Base-by-base conservation (phyloP, 2,113 vertebrate species). In the Sitta europaea region DNA sequence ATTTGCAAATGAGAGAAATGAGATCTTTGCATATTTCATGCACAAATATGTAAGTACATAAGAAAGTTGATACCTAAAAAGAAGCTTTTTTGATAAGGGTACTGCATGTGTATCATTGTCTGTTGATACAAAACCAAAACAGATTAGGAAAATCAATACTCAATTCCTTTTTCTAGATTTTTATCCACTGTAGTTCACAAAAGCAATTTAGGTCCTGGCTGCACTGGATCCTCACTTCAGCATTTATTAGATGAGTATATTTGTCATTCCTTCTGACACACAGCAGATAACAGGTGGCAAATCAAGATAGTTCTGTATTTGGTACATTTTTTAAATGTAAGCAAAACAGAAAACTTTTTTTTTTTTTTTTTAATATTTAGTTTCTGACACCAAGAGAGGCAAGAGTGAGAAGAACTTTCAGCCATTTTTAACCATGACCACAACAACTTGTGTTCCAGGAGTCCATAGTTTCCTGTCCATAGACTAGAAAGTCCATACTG, bases 111-210 rank as follows among this genome's bases (percentile, higher is more conserved):
- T 79, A 79, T 77, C 40, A 55, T 21, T 70, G 59, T 42, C 76
- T 95, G 71, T 91, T 86, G 75, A 90, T 75, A 94, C 23, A 95
- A 95, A 97, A 66, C 79, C 75, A 97, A 96, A 98, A 89, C 40
- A 91, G 53, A 87, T 90, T 71, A 93, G 82, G 48, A 96, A 97
- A 97, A 97, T 97, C 96, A 97, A 98, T 97, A 97, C 63, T 71
- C 88, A 95, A 96, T 96, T 97, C 68, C 92, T 96, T 97, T 97
- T 95, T 95, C 86, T 83, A 96, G 93, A 96, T 96, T 96, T 98
- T 94, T 96, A 97, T 95, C 91, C 88, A 96, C 28, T 72, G 36
- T 27, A 80, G 73, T 87, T 81, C 57, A 97, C 70, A 97, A 96
- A 97, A 86, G 83, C 92, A 96, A 96, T 98, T 94, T 95, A 76